Evolutionary conservation across 2,888 invertebrate species (phyloP), one percentile per base, ranked within the genome.

Genomic region (Microctonus brassicae): DNA sequence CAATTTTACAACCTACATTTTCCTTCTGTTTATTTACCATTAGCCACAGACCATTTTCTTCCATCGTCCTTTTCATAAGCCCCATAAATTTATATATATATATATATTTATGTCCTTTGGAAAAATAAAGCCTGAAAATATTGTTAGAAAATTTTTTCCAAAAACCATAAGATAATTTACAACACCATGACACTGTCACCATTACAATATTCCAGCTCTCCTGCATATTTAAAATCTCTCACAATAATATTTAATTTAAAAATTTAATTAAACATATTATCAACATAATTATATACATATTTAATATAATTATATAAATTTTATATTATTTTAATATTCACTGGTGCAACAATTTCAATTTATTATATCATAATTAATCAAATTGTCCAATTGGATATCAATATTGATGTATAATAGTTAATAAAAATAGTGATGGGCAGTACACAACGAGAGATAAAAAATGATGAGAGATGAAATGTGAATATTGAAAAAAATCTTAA

Each of bases 401-500:
- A n/a, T n/a, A n/a, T n/a, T n/a, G n/a, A n/a, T n/a, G n/a, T n/a
- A n/a, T n/a, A n/a, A n/a, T n/a, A n/a, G n/a, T n/a, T n/a, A 10
- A 5, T 20, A 22, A 24, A 53, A 7, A 53, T 22, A 53, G 24
- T 22, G 17, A 17, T 20, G 11, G 52, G 24, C n/a, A n/a, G n/a
- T n/a, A n/a, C n/a, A n/a, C n/a, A n/a, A n/a, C n/a, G n/a, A n/a
- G n/a, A n/a, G n/a, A n/a, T n/a, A n/a, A n/a, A n/a, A n/a, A 20
- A 7, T 20, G 11, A 24, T 22, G 33, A 58, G 58, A n/a, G 58
- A 13, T 9, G 34, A 33, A n/a, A 1, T n/a, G n/a, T n/a, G 29
- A 13, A 26, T n/a, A 26, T 57, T 26, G 33, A 34, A 11, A 34
- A 34, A 36, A 55, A 69, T 65, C 73, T 68, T 58, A 63, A 75